Conservation (phyloP, 2,113 vertebrate species). For the Mobula hypostoma region DNA sequence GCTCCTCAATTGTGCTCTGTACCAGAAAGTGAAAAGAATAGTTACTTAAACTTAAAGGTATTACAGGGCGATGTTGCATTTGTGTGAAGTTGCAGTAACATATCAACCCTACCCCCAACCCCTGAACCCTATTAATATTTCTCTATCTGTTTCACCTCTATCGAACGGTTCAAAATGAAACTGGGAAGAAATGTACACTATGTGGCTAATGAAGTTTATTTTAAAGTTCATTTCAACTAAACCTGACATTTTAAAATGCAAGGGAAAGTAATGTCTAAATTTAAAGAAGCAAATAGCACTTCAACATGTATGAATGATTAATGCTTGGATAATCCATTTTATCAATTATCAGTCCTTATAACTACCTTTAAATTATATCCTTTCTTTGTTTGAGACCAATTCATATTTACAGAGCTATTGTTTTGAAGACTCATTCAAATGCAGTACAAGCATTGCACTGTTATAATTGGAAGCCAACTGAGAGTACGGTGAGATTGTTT, state of each 20-base stretch:
- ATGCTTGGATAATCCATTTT: no score
- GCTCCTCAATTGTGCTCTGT: not conserved
- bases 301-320: no score
- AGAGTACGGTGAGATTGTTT: not conserved
- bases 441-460: not conserved
- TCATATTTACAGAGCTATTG: not conserved
- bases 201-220: not conserved
- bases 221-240: not conserved
- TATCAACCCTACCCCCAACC: not conserved
- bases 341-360: no score
- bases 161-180: not conserved
- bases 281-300: not conserved
- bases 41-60: not conserved
- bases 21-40: not conserved
- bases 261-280: not conserved
- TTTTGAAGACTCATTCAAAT: constrained; percentile 15
- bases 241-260: not conserved
- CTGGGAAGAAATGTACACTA: not conserved
- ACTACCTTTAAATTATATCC: no score
- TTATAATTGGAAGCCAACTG: constrained; percentile 11
- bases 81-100: not conserved
- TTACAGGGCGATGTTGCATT: not conserved
- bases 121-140: not conserved
- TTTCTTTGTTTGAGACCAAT: not conserved
- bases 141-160: not conserved